phyloP scores from a whole-genome alignment of 2,888 invertebrate genomes.

The Calameuta idolon region DNA sequence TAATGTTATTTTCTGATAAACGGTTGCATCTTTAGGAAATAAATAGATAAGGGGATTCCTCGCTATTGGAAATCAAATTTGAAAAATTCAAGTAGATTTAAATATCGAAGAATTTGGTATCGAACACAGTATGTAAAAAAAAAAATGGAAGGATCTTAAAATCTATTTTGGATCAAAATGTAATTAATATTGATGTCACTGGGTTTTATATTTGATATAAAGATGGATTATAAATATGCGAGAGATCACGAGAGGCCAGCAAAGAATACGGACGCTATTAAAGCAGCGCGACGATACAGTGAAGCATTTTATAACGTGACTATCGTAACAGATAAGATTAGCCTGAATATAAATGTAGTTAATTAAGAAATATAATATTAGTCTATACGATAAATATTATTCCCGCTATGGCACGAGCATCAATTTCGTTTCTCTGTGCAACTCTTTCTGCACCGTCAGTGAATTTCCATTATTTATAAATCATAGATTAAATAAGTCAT shows the following conservation, averaged over 20 bases:
- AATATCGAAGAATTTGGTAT: too few species aligned
- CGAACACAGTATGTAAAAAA: neutral
- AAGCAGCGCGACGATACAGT: neutral
- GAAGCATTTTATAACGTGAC: neutral
- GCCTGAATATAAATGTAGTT: neutral
- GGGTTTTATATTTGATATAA: neutral
- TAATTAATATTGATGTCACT: neutral
- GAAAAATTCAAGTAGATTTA: too few species aligned
- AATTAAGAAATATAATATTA: neutral
- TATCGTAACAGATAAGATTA: neutral
- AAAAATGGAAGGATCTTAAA: neutral
- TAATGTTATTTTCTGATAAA: neutral
- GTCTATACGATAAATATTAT: neutral
- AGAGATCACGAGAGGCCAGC: neutral
- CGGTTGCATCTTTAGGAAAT: neutral
- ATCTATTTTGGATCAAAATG: neutral
- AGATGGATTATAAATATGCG: neutral
- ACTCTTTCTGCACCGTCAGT: neutral
- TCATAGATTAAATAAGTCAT: neutral
- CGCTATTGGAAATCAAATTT: neutral
- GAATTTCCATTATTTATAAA: neutral
- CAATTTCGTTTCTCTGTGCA: neutral
- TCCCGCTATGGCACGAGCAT: neutral
- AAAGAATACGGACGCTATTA: neutral
- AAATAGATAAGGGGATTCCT: too few species aligned